Percentiles rank a stretch among this genome's conserved stretches.
These are phyloP conservation scores for Clarias magur DNA, from an alignment of 2,113 vertebrate genomes.

Conservation along the genomic window DNA sequence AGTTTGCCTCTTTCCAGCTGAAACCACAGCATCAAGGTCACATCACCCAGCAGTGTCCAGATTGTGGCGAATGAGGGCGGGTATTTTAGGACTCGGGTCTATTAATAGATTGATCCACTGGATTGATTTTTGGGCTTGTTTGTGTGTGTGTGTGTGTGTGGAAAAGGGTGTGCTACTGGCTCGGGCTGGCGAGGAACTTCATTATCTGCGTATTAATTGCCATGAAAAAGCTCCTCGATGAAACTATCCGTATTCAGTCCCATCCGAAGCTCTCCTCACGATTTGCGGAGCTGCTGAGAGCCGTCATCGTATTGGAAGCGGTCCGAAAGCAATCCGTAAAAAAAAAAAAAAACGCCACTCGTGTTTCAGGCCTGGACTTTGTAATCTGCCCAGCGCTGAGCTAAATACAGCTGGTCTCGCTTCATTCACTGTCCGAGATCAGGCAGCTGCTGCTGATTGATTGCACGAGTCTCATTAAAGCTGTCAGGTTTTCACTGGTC, in stretches of 20 bases:
- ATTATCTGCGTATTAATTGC: neutral
- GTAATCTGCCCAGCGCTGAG: slow-evolving; percentile 35
- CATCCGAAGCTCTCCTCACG: neutral
- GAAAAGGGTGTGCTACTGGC: neutral
- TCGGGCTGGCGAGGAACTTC: neutral
- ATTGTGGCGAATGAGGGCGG: slow-evolving; percentile 45
- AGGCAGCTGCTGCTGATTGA: slow-evolving; percentile 41
- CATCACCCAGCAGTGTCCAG: slow-evolving; percentile 55
- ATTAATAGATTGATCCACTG: slow-evolving; percentile 65
- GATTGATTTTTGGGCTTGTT: slow-evolving; percentile 55
- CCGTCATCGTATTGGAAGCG: neutral
- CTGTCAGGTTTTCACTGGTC: neutral
- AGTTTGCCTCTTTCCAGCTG: slow-evolving; percentile 11
- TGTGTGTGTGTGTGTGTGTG: slow-evolving; percentile 26
- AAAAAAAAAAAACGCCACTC: no score
- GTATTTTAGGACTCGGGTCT: slow-evolving; percentile 65
- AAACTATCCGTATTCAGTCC: neutral
- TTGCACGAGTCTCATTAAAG: slow-evolving; percentile 33
- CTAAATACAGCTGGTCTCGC: slow-evolving; percentile 35
- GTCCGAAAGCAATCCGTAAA: neutral
- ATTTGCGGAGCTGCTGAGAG: neutral
- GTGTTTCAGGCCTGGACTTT: neutral
- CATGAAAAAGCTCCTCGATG: neutral
- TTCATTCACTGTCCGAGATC: slow-evolving; percentile 5
- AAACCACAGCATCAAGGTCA: slow-evolving; percentile 60